These are phyloP conservation scores for Nephrotoma guestfalica DNA, from an alignment of 2,888 invertebrate species.

Conservation along the genomic window DNA sequence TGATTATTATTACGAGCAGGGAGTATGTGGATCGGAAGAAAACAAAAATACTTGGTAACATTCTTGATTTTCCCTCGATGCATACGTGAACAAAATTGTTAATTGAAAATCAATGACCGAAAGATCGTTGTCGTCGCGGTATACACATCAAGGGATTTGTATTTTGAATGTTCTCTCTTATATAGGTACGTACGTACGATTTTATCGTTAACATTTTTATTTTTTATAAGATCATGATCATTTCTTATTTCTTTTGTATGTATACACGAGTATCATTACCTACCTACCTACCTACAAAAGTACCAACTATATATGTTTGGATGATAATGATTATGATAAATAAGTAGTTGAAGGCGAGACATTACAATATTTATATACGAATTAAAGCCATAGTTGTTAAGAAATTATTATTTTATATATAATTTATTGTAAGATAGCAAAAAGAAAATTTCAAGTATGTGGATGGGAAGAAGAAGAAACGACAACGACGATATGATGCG, in stretches of 20 bases:
- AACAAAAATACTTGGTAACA: not conserved
- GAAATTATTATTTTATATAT: not conserved
- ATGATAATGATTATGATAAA: constrained; percentile 1
- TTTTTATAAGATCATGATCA: not conserved
- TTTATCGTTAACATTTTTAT: not conserved
- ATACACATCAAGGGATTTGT: not conserved
- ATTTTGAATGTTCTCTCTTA: not conserved
- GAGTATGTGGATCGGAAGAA: not conserved
- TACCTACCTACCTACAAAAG: not conserved
- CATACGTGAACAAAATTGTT: not conserved
- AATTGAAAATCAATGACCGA: not conserved
- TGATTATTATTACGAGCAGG: not conserved
- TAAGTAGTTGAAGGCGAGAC: constrained; percentile 4
- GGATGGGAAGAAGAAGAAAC: not conserved
- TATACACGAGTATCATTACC: not conserved
- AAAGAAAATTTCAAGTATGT: not conserved
- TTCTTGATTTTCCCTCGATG: not conserved
- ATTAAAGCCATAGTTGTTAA: not conserved
- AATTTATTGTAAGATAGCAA: not conserved
- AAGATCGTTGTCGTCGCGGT: not conserved
- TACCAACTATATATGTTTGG: not conserved
- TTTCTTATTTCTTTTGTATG: not conserved
- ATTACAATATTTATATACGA: not conserved
- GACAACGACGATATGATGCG: not conserved
- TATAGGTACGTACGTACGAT: not conserved